A percentile compares a stretch with the other conserved stretches of the same genome.
These are phyloP conservation scores for Zeus faber DNA, from an alignment of 2,113 vertebrate species.

Conservation along the genomic window DNA sequence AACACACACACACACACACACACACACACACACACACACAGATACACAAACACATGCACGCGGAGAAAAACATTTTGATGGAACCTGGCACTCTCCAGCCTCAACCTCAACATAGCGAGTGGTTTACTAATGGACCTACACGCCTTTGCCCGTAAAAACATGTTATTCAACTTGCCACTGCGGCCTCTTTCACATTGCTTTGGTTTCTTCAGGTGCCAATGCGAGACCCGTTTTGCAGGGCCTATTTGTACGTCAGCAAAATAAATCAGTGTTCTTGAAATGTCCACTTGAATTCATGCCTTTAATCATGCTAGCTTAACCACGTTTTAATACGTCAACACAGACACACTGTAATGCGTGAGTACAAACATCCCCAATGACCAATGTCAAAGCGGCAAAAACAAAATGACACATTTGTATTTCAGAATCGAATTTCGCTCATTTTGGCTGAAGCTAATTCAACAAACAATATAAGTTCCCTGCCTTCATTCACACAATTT, in stretches of 20 bases:
- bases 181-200: slow-evolving; percentile 50
- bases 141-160: slow-evolving; percentile 55
- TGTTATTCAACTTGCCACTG: slow-evolving; percentile 56
- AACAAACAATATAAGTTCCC: too few species aligned
- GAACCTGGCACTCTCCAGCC: slow-evolving; percentile 49
- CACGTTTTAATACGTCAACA: neutral
- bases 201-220: slow-evolving; percentile 56
- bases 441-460: too few species aligned
- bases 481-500: too few species aligned
- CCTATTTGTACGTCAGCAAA: slow-evolving; percentile 41
- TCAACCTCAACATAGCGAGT: slow-evolving; percentile 61
- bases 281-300: neutral
- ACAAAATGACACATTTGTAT: neutral
- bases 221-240: slow-evolving; percentile 40
- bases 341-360: neutral
- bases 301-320: neutral
- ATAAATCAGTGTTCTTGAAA: slow-evolving; percentile 38
- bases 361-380: neutral
- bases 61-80: slow-evolving; percentile 53
- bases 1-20: neutral
- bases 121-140: slow-evolving; percentile 65
- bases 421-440: neutral
- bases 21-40: slow-evolving; percentile 11
- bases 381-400: neutral
- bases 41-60: slow-evolving; percentile 29